phyloP scores from a whole-genome alignment of 2,888 invertebrate species.

The Mythimna ferrago region DNA sequence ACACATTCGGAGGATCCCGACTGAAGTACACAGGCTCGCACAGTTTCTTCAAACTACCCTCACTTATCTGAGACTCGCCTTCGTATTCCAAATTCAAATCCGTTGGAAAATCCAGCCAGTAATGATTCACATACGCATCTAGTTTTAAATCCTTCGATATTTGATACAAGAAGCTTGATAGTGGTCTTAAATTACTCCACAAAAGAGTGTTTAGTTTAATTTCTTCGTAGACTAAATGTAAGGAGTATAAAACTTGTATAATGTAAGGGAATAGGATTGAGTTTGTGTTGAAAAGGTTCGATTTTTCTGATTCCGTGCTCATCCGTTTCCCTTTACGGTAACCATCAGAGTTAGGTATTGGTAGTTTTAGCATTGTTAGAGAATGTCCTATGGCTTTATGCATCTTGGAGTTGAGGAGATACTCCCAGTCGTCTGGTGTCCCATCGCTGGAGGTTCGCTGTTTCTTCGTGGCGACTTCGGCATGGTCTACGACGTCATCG shows the following conservation, averaged over 20 bases:
- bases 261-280: slow-evolving; percentile 94
- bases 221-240: slow-evolving; percentile 98
- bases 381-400: slow-evolving; percentile 88
- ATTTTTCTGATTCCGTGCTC: slow-evolving; percentile 71
- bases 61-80: slow-evolving; percentile 89
- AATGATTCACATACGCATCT: slow-evolving; percentile 93
- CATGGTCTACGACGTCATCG: slow-evolving; percentile 77
- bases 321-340: slow-evolving; percentile 62
- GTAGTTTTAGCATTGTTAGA: slow-evolving; percentile 85
- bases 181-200: slow-evolving; percentile 92
- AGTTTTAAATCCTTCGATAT: slow-evolving; percentile 94
- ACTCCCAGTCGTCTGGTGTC: slow-evolving; percentile 95
- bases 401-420: slow-evolving; percentile 91
- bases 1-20: slow-evolving; percentile 93
- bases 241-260: slow-evolving; percentile 93
- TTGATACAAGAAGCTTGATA: slow-evolving; percentile 94
- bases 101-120: slow-evolving; percentile 96
- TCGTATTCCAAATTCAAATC: slow-evolving; percentile 86
- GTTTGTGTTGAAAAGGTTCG: slow-evolving; percentile 90
- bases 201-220: slow-evolving; percentile 95
- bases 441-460: slow-evolving; percentile 95
- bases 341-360: slow-evolving; percentile 59
- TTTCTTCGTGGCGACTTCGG: slow-evolving; percentile 93
- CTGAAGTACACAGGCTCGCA: slow-evolving; percentile 91
- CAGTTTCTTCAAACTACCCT: slow-evolving; percentile 90